Percentiles rank a stretch among this genome's conserved stretches.
Conservation (phyloP, 2,888 invertebrate species). For the Ypsolopha sequella region DNA sequence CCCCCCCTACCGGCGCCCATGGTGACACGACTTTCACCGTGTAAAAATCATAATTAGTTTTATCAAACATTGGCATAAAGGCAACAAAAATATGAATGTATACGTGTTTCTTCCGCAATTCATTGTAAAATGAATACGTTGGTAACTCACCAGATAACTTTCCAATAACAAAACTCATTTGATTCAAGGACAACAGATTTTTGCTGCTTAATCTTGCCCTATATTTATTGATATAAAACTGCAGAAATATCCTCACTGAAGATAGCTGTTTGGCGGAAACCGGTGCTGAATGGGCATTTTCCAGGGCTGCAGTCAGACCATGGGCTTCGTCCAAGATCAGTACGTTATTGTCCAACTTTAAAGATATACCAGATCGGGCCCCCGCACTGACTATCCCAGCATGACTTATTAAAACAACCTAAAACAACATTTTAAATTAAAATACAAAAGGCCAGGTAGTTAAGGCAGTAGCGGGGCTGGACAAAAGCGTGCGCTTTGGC, state of each 20-base stretch:
- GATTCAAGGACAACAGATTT: slow-evolving; percentile 86
- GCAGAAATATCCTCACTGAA: slow-evolving; percentile 74
- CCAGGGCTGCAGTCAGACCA: slow-evolving; percentile 91
- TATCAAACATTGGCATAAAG: too few relatives aligned
- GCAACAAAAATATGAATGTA: too few relatives aligned
- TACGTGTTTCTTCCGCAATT: too few relatives aligned
- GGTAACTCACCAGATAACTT: slow-evolving; percentile 65
- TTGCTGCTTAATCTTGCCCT: slow-evolving; percentile 79
- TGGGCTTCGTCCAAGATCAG: slow-evolving; percentile 97
- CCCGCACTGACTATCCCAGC: slow-evolving; percentile 57
- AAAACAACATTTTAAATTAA: slow-evolving; percentile 9
- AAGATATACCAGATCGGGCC: slow-evolving; percentile 44
- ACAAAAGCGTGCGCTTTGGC: too few relatives aligned
- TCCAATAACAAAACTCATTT: slow-evolving; percentile 82
- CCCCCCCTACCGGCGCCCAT: too few relatives aligned
- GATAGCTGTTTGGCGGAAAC: slow-evolving; percentile 76
- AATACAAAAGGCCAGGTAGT: too few relatives aligned
- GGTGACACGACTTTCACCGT: too few relatives aligned
- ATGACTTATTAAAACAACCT: slow-evolving; percentile 58
- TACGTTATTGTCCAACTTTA: slow-evolving; percentile 76
- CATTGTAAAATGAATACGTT: neutral
- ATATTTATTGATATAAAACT: slow-evolving; percentile 81
- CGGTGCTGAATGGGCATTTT: slow-evolving; percentile 85
- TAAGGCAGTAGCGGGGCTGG: too few relatives aligned
- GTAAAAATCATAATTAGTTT: too few relatives aligned